Base-by-base conservation (phyloP, 37 sponge, comb jelly and placozoan species). In the Amphimedon queenslandica region DNA sequence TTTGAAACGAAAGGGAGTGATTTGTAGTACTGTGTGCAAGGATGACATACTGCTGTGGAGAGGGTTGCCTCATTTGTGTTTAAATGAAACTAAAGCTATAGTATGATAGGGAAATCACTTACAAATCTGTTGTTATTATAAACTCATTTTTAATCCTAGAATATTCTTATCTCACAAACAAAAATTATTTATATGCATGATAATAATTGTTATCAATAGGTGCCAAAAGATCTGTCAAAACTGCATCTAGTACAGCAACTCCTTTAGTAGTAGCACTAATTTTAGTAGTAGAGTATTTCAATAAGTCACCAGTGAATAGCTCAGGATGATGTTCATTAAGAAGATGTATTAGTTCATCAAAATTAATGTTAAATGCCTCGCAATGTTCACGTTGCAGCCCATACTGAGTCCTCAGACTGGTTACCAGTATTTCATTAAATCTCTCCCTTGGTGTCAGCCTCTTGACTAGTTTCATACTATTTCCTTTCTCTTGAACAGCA, bases 1-100 rank as follows among this genome's bases (percentile, higher is more conserved):
- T 11, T n/a, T 60, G 61, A 60, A n/a, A 60, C 21, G 61, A n/a
- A 60, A 60, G 21, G 61, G 61, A 60, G 5, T n/a, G 28, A 5
- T 60, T 5, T 60, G 61, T 60, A 25, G 27, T 60, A 60, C 27
- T 60, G 21, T 60, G 5, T 25, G 23, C 5, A 60, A n/a, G 21
- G 61, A 60, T 6, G 27, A 60, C 5, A 13, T n/a, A 6, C 5
- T 60, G 5, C 21, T n/a, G 27, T 60, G 61, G 61, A n/a, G 28
- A n/a, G 21, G 5, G 8, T 25, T 60, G 8, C 5, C 28, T 11
- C 8, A n/a, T 25, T n/a, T n/a, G 5, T 60, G 61, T n/a, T 11
- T n/a, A 11, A n/a, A 11, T 13, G 27, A 60, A n/a, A 6, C 61
- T n/a, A 25, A n/a, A 25, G 27, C 28, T 60, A 25, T 60, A n/a